Conservation (phyloP, 2,797 vertebrate species). For the Anableps anableps region DNA sequence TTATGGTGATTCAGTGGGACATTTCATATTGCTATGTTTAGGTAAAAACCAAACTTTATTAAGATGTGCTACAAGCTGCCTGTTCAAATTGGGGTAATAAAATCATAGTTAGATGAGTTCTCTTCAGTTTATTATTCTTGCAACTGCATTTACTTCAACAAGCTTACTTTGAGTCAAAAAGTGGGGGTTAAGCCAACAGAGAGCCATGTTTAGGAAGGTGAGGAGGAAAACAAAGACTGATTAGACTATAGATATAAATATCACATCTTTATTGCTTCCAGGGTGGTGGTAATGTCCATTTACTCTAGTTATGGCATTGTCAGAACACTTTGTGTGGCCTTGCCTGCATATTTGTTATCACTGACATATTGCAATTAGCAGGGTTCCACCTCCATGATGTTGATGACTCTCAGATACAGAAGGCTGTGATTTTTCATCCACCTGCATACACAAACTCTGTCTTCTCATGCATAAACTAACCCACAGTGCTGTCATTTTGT, state of each 20-base stretch:
- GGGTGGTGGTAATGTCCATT: slow-evolving; percentile 59
- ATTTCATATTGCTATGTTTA: neutral
- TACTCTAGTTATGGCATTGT: slow-evolving; percentile 69
- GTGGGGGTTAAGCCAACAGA: slow-evolving; percentile 31
- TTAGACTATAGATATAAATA: slow-evolving; percentile 68
- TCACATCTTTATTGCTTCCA: slow-evolving; percentile 58
- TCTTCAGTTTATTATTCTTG: neutral
- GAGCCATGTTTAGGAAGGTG: slow-evolving; percentile 24
- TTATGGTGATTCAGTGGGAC: neutral
- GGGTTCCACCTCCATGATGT: slow-evolving; percentile 59
- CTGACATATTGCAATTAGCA: slow-evolving; percentile 77
- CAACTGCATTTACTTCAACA: neutral
- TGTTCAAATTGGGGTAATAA: neutral
- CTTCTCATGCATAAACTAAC: slow-evolving; percentile 5
- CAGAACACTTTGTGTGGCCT: slow-evolving; percentile 61
- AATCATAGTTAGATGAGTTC: neutral
- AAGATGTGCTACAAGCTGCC: neutral
- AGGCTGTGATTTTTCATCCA: slow-evolving; percentile 37
- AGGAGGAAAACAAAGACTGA: slow-evolving; percentile 6
- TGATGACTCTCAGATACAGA: slow-evolving; percentile 66
- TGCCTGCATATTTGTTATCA: slow-evolving; percentile 70
- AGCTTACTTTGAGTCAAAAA: slow-evolving; percentile 18
- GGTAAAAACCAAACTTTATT: neutral
- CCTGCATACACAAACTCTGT: slow-evolving; percentile 18
- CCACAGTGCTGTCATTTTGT: slow-evolving; percentile 57